Base-by-base conservation (phyloP, 2,888 invertebrate species). In the Lapara coniferarum region DNA sequence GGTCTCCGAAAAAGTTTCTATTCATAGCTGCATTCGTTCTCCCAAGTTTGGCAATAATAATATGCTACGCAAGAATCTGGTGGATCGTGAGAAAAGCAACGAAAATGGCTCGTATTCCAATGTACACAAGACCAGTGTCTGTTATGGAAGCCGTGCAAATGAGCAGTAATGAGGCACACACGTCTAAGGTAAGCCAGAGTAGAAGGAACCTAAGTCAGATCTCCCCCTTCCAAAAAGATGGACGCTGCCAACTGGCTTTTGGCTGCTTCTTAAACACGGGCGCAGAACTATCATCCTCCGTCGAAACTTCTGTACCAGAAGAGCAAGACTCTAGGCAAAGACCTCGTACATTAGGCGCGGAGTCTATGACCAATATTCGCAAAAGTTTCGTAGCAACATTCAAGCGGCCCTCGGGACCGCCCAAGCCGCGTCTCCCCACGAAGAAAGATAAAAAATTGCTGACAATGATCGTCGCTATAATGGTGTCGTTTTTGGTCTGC, bases 401-500 rank as follows among this genome's bases (percentile, higher is more conserved):
- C 52, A 82, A 86, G 66, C 85, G 86, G 69, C 88, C 89, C 0
- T 87, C 89, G 58, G 82, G 85, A 1, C 81, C 88, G 5, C 71
- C 79, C 14, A 95, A 94, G 77, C 95, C 95, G 0, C 96, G 96
- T 0, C 95, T 96, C 69, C 96, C 97, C 90, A 96, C 96, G 0
- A 93, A 95, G 59, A 97, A 97, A 82, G 97, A 97, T 84, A 95
- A 95, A 72, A 96, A 96, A 71, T 89, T 97, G 10, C 89, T 97
- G 37, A 96, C 96, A 72, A 98, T 98, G 98, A 98, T 98, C 52
- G 93, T 98, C 69, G 98, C 97, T 16, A 98, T 98, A 77, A 98
- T 98, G 89, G 92, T 97, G 49, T 96, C 98, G 37, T 98, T 98
- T 82, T 95, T 97, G 55, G 94, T 97, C n/a, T 98, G 98, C 83